These are phyloP conservation scores for Callopanchax toddi DNA, from an alignment of 2,113 vertebrate genomes.

Conservation along the genomic window DNA sequence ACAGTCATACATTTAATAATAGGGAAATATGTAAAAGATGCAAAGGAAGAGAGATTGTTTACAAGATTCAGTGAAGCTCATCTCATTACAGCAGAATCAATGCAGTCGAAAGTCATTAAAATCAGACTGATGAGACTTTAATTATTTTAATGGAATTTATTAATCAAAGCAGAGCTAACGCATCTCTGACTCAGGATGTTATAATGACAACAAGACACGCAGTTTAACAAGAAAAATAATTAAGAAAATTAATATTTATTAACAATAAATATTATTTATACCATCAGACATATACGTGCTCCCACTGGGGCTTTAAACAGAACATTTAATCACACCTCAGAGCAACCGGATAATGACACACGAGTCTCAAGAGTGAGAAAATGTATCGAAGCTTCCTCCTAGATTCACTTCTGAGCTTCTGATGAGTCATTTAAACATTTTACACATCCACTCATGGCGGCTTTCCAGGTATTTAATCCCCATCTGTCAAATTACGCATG, in stretches of 20 bases:
- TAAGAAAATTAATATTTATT: background rate
- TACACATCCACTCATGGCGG: conserved; percentile 14
- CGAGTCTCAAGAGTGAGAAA: background rate
- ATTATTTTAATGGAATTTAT: conserved; percentile 68
- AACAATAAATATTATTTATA: background rate
- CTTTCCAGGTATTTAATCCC: conserved; percentile 40
- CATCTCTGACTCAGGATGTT: conserved; percentile 33
- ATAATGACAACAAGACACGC: background rate
- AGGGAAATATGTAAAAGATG: background rate
- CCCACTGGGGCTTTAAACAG: background rate
- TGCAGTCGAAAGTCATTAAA: conserved; percentile 54
- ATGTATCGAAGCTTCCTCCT: conserved; percentile 3
- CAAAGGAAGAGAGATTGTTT: conserved; percentile 30
- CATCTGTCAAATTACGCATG: conserved; percentile 25
- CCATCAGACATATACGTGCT: background rate
- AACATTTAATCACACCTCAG: background rate
- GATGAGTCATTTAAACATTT: conserved; percentile 17
- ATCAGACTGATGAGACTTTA: conserved; percentile 53
- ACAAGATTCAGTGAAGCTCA: conserved; percentile 33
- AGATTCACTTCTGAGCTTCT: conserved; percentile 3
- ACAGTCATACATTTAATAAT: conserved; percentile 10
- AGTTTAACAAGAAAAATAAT: conserved; percentile 5
- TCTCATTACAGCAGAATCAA: conserved; percentile 56
- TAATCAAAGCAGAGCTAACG: conserved; percentile 35
- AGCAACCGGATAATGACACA: conserved; percentile 9